Evolutionary conservation across 1,140 invertebrate species (phyloP).

Genomic region (Drosophila nasuta): DNA sequence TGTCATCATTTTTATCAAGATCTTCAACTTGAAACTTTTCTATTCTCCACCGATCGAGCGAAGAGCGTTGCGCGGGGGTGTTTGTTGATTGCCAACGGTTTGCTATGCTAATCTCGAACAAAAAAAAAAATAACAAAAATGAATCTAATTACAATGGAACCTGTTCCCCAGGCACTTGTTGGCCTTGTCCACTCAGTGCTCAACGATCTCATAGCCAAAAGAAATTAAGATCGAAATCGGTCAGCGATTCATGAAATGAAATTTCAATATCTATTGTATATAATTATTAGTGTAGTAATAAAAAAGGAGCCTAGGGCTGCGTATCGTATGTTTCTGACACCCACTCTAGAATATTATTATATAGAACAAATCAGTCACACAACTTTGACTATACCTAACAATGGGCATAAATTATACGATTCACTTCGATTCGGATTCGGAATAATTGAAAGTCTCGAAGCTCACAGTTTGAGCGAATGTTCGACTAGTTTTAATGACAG

Average conservation of each 20-base stretch:
- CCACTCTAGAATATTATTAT: conserved; percentile 5
- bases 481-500: background rate
- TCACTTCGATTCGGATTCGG: background rate
- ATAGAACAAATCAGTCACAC: background rate
- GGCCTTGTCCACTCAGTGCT: conserved; percentile 24
- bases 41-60: background rate
- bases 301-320: background rate
- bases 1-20: conserved; percentile 32
- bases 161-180: conserved; percentile 34
- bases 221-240: conserved; percentile 36
- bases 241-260: conserved; percentile 11
- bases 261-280: background rate
- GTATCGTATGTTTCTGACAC: background rate
- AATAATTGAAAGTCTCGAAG: background rate
- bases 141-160: conserved; percentile 49
- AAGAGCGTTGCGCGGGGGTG: background rate
- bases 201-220: conserved; percentile 28
- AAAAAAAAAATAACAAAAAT: background rate
- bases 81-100: conserved; percentile 10
- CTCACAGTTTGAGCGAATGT: background rate
- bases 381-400: background rate
- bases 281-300: conserved; percentile 5
- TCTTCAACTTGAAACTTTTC: conserved; percentile 9
- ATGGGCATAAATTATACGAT: conserved; percentile 6
- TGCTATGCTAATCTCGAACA: conserved; percentile 32